phyloP scores from a whole-genome alignment of 2,797 vertebrate species.

The Kryptolebias ocellatus region DNA sequence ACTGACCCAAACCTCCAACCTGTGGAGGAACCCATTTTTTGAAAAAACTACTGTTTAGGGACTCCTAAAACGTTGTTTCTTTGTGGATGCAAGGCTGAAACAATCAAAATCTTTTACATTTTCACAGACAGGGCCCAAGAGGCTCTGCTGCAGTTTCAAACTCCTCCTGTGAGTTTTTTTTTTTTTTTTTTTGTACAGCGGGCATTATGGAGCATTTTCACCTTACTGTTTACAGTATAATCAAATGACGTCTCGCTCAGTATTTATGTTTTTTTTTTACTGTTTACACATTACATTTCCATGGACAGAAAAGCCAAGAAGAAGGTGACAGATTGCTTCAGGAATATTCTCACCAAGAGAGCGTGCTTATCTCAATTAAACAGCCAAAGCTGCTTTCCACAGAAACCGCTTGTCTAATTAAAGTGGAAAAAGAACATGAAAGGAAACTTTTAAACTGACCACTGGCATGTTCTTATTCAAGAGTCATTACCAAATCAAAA shows the following conservation, averaged over 20 bases:
- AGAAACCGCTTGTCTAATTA: background rate
- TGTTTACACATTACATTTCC: constrained; percentile 61
- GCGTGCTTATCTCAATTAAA: background rate
- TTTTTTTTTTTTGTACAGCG: background rate
- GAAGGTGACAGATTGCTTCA: constrained; percentile 11
- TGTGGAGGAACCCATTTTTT: no score
- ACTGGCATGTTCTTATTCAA: constrained; percentile 21
- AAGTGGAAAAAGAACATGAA: constrained; percentile 20
- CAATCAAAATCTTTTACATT: no score
- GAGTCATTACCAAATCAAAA: constrained; percentile 43
- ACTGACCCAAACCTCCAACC: no score
- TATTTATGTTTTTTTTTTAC: constrained; percentile 59
- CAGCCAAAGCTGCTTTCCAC: background rate
- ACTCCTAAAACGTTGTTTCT: no score
- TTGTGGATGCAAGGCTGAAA: no score
- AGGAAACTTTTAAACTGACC: constrained; percentile 19
- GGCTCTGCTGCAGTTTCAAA: background rate
- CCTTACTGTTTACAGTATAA: constrained; percentile 60
- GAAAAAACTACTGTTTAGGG: no score
- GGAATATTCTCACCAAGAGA: constrained; percentile 9
- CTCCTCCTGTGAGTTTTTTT: background rate
- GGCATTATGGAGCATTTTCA: constrained; percentile 23
- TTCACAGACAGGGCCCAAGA: background rate
- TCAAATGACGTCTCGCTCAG: constrained; percentile 48
- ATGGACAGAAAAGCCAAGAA: constrained; percentile 1